These are phyloP conservation scores for Agrotis exclamationis DNA, from an alignment of 2,888 invertebrate species.

Conservation along the genomic window DNA sequence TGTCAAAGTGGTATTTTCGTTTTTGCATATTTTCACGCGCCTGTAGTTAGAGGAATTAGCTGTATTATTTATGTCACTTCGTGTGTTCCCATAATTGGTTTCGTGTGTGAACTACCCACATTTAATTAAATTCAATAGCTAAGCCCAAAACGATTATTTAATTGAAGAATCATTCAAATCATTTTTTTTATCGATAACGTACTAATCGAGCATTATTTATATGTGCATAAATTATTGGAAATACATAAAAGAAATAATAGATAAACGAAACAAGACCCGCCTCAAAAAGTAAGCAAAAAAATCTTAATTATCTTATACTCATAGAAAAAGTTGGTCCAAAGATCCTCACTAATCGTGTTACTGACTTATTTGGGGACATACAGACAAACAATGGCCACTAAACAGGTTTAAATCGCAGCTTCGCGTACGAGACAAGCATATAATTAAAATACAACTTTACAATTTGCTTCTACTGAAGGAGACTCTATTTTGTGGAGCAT, in stretches of 20 bases:
- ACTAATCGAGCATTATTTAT: conserved; percentile 46
- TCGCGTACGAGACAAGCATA: conserved; percentile 84
- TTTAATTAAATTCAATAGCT: conserved; percentile 34
- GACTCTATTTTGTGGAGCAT: conserved; percentile 39
- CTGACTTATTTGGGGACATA: conserved; percentile 75
- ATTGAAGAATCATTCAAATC: conserved; percentile 44
- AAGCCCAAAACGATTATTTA: conserved; percentile 22
- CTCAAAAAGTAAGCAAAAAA: conserved; percentile 35
- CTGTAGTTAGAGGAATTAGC: neutral
- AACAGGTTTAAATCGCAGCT: conserved; percentile 87
- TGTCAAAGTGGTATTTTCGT: conserved; percentile 50
- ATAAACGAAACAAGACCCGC: conserved; percentile 14
- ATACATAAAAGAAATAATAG: conserved; percentile 32
- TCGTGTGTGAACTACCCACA: conserved; percentile 20
- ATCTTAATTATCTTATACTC: conserved; percentile 37
- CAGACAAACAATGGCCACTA: conserved; percentile 80
- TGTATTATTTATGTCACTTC: conserved; percentile 8
- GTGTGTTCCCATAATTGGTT: conserved; percentile 21
- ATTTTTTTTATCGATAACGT: conserved; percentile 34
- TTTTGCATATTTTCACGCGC: conserved; percentile 54
- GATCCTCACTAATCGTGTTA: conserved; percentile 74
- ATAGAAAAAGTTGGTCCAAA: conserved; percentile 52
- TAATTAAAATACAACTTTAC: conserved; percentile 76
- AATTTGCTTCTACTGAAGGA: conserved; percentile 41
- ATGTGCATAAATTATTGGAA: conserved; percentile 51